A percentile compares a stretch with the other conserved stretches of the same genome.
phyloP scores from a whole-genome alignment of 2,888 invertebrate genomes.

The Stenodema calcarata region DNA sequence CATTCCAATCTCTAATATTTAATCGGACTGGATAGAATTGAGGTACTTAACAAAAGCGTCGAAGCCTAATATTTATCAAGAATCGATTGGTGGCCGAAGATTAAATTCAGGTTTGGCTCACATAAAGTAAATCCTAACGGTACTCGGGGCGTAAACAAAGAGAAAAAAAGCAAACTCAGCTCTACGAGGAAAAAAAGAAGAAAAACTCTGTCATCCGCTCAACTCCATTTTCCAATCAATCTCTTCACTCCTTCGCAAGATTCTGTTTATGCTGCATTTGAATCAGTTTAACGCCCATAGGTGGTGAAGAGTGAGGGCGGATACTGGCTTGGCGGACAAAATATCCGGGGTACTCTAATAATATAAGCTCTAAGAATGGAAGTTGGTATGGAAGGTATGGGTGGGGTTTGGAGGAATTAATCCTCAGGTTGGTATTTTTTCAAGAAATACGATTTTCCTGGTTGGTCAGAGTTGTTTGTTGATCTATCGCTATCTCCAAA shows the following conservation, averaged over 20 bases:
- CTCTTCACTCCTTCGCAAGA: neutral
- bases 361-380: neutral
- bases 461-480: neutral
- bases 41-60: neutral
- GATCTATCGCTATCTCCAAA: no score
- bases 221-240: neutral
- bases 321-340: neutral
- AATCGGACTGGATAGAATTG: neutral
- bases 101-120: neutral
- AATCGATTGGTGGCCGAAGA: neutral
- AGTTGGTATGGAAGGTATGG: neutral
- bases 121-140: conserved; percentile 16
- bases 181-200: neutral
- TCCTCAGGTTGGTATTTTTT: neutral
- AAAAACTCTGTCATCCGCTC: neutral
- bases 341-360: neutral
- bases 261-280: conserved; percentile 13
- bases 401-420: neutral
- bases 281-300: neutral
- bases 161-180: neutral
- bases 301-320: neutral
- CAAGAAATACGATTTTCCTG: neutral
- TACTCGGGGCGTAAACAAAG: neutral
- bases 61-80: neutral
- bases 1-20: neutral